Evolutionary conservation across 2,888 invertebrate genomes (phyloP).

Genomic region (Xestia rhomboidea): DNA sequence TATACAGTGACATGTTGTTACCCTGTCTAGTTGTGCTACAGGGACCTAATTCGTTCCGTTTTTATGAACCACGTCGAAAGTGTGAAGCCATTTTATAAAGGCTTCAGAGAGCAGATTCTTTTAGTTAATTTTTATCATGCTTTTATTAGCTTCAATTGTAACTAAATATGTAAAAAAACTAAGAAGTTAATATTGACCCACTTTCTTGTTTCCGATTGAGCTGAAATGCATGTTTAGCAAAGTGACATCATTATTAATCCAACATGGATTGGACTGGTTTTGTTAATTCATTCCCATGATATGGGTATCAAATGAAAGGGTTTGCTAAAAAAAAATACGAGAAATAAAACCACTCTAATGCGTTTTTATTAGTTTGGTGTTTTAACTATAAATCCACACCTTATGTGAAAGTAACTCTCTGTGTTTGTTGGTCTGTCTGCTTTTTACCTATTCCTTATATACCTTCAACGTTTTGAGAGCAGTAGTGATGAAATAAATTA

Average conservation of each 20-base stretch:
- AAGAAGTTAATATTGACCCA: background rate
- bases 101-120: constrained; percentile 9
- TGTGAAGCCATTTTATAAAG: background rate
- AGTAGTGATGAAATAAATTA: too few species aligned
- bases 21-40: background rate
- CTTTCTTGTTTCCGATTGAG: background rate
- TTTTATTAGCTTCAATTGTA: background rate
- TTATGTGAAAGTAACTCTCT: background rate
- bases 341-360: background rate
- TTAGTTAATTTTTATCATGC: background rate
- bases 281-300: too few species aligned
- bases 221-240: too few species aligned
- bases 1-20: background rate
- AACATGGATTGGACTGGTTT: too few species aligned
- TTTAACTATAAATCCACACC: background rate
- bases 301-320: too few species aligned
- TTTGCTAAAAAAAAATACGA: too few species aligned
- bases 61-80: constrained; percentile 5
- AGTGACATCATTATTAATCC: too few species aligned
- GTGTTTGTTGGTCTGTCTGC: background rate
- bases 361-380: background rate
- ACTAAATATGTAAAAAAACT: background rate
- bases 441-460: too few species aligned
- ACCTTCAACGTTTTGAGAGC: too few species aligned
- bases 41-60: constrained; percentile 7